Evolutionary conservation across 2,113 vertebrate species (phyloP).

Genomic region (Pangasianodon gigas): DNA sequence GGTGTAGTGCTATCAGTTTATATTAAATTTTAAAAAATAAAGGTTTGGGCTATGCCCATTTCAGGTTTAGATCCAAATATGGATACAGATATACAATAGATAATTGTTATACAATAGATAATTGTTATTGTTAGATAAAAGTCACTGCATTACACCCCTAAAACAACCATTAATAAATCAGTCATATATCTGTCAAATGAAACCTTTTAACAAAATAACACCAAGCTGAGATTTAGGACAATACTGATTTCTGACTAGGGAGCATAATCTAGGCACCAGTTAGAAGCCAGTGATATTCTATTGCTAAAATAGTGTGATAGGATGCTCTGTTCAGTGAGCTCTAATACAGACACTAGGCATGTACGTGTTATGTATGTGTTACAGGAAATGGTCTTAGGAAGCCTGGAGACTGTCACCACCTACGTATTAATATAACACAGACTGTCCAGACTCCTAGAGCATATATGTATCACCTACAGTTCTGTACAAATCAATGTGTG

Average conservation of each 20-base stretch:
- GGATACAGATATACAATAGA: background rate
- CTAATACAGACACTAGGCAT: background rate
- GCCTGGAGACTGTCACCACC: constrained; percentile 86
- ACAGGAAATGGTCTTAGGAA: constrained; percentile 88
- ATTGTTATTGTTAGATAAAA: too few species aligned
- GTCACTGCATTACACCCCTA: background rate
- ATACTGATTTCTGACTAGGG: background rate
- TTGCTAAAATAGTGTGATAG: background rate
- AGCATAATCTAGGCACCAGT: background rate
- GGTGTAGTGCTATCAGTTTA: background rate
- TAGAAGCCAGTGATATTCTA: background rate
- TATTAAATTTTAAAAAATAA: background rate
- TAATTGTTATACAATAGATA: background rate
- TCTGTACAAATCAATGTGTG: constrained; percentile 43
- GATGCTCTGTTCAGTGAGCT: background rate
- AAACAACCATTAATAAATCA: background rate
- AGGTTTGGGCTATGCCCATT: background rate
- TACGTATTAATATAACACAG: constrained; percentile 91
- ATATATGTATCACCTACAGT: constrained; percentile 46
- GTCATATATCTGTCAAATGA: background rate
- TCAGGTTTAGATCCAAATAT: background rate
- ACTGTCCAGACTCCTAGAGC: constrained; percentile 83
- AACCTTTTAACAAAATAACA: background rate
- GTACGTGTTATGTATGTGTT: constrained; percentile 44
- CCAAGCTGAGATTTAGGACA: background rate